A percentile compares a stretch with the other conserved stretches of the same genome.
phyloP scores from a whole-genome alignment of 2,888 invertebrate genomes.

The Cyclophora albipunctata region DNA sequence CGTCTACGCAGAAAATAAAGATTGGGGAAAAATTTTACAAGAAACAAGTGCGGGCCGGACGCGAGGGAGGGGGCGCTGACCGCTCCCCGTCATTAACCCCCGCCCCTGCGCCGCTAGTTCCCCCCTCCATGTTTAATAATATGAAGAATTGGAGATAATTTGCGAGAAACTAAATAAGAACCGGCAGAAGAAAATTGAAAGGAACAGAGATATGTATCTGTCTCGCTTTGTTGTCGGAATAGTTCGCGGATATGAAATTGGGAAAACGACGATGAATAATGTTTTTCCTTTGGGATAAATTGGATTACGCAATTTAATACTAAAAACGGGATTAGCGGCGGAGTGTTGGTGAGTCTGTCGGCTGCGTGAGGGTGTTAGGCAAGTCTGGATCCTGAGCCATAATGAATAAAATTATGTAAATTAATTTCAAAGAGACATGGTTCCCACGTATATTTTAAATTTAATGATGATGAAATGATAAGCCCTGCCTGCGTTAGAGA shows the following conservation, averaged over 20 bases:
- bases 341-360: not conserved
- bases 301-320: conserved; percentile 16
- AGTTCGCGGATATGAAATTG: conserved; percentile 9
- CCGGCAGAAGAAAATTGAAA: conserved; percentile 73
- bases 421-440: conserved; percentile 1
- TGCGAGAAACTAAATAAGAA: conserved; percentile 77
- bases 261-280: conserved; percentile 13
- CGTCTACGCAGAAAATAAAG: conserved; percentile 73
- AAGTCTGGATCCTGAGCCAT: not conserved
- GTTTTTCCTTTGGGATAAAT: conserved; percentile 14
- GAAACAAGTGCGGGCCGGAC: conserved; percentile 67
- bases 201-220: conserved; percentile 38
- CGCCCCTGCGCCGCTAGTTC: conserved; percentile 50
- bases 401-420: conserved; percentile 1
- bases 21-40: conserved; percentile 75
- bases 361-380: too few relatives aligned
- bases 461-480: too few relatives aligned
- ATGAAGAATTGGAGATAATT: conserved; percentile 77
- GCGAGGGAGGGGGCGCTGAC: conserved; percentile 59
- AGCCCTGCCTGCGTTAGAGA: too few relatives aligned
- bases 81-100: conserved; percentile 69
- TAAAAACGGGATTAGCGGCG: conserved; percentile 2
- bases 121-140: conserved; percentile 74
- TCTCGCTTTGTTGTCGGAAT: conserved; percentile 28
- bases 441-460: not conserved